Conservation (phyloP, 92 coral and sea anemone genomes). For the Diadumene lineata region DNA sequence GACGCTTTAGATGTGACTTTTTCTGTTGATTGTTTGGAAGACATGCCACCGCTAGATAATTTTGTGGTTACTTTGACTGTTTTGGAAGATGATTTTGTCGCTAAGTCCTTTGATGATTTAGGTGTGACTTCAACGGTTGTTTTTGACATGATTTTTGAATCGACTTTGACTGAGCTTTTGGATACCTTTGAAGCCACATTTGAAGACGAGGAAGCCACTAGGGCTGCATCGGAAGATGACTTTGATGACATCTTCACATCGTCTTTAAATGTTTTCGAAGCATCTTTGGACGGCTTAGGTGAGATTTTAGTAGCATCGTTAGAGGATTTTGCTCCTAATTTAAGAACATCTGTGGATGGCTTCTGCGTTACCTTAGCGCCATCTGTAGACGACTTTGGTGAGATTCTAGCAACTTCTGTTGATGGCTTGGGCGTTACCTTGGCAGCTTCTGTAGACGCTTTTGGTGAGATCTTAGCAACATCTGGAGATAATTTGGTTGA, state of each 20-base stretch:
- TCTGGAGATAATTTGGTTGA: neutral
- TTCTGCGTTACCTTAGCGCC: neutral
- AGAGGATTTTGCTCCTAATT: constrained; percentile 7
- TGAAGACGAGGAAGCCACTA: constrained; percentile 8
- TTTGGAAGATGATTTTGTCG: constrained; percentile 7
- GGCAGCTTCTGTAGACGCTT: constrained; percentile 3
- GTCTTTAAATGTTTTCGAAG: neutral
- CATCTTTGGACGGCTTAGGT: constrained; percentile 13
- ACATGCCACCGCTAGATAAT: constrained; percentile 9
- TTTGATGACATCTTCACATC: neutral
- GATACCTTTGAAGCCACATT: constrained; percentile 10
- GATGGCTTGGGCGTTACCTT: constrained; percentile 18
- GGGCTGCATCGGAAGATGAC: constrained; percentile 4
- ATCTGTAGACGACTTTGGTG: constrained; percentile 20
- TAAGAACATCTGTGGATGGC: neutral
- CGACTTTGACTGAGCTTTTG: neutral
- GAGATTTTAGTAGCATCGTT: neutral
- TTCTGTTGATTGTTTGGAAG: constrained; percentile 7
- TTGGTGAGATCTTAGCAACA: neutral
- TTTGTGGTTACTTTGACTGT: constrained; percentile 15
- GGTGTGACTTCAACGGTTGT: constrained; percentile 13
- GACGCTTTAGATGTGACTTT: neutral
- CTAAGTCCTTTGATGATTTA: constrained; percentile 11
- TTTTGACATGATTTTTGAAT: neutral
- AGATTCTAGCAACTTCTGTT: neutral